Evolutionary conservation across 2,888 invertebrate species (phyloP), one percentile per base, ranked within the genome.

Genomic region (Theodoxus fluviatilis): DNA sequence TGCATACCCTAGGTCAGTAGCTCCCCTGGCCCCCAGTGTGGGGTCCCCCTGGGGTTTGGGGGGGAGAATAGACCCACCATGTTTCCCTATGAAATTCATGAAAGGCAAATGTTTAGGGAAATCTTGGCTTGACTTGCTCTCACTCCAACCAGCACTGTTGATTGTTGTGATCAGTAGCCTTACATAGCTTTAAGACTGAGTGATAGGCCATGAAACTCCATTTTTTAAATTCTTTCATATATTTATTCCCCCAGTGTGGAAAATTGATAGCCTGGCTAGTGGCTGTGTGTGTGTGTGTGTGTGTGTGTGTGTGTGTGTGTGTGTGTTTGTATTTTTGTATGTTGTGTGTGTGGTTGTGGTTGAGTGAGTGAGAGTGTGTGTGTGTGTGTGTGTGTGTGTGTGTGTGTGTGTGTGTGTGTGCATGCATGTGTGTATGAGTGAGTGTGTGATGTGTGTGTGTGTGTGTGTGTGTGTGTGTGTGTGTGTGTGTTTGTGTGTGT

Each of bases 171-270:
- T n/a, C n/a, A n/a, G n/a, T n/a, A n/a, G n/a, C n/a, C n/a, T n/a
- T n/a, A n/a, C n/a, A n/a, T n/a, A n/a, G n/a, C n/a, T n/a, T n/a
- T n/a, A n/a, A n/a, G n/a, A n/a, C n/a, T n/a, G n/a, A n/a, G n/a
- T n/a, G n/a, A n/a, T n/a, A n/a, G n/a, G n/a, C n/a, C n/a, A 31
- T 3, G 9, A 12, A 64, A 37, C 12, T 66, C 25, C 1, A 59
- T 43, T 35, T 69, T 61, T 49, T 64, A 71, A 69, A 9, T 37
- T 28, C 33, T 69, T 69, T 28, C 69, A n/a, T n/a, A n/a, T n/a
- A n/a, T n/a, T n/a, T n/a, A n/a, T 38, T 28, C 3, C 55, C 55
- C 35, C 1, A 67, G 7, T 55, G 55, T 33, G 33, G 55, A 55
- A 55, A 2, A 67, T 49, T n/a, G 12, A 12, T 15, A 38, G 4